Base-by-base conservation (phyloP, 2,113 vertebrate genomes). In the Eulemur macaco region DNA sequence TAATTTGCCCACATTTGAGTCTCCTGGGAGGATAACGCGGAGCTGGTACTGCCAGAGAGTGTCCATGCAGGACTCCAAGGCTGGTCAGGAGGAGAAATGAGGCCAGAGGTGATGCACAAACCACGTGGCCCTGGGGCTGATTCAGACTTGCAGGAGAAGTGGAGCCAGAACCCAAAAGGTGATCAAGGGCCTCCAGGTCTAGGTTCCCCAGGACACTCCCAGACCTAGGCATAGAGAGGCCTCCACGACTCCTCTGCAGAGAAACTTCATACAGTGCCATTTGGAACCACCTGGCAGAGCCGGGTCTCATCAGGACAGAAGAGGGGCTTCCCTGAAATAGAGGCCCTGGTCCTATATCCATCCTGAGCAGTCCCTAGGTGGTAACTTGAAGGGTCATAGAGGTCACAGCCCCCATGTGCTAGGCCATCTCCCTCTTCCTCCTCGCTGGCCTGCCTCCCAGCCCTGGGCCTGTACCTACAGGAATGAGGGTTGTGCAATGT, bases 31-130 rank as follows among this genome's bases (percentile, higher is more conserved):
- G 97, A 99, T 99, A 96, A 99, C 98, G 47, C 99, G 98, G 97
- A 99, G 99, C 98, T 99, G 99, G 98, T 99, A 99, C 69, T 99
- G 98, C 99, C 99, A 99, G 96, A 98, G 95, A 1, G 98, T 98
- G 88, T 99, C 99, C 99, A 99, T 99, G 82, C 31, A 69, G 84
- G 31, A 21, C 77, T 37, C 77, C 11, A 21, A 84, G 71, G 58
- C 47, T 45, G 63, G 34, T 17, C 15, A 39, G 69, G 69, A 14
- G 37, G n/a, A 71, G 27, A 18, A 18, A 54, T 20, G 18, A 45
- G 77, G 69, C 42, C 47, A 8, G 77, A 69, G 47, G 47, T 17
- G 69, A 56, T 21, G 50, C 77, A 66, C 25, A 34, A 39, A 37
- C 34, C 45, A 42, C 10, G 8, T 56, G 45, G 45, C 74, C 6